Percentiles rank a stretch among this genome's conserved stretches.
Evolutionary conservation across 2,113 vertebrate species (phyloP).

Genomic region (Podarcis muralis): DNA sequence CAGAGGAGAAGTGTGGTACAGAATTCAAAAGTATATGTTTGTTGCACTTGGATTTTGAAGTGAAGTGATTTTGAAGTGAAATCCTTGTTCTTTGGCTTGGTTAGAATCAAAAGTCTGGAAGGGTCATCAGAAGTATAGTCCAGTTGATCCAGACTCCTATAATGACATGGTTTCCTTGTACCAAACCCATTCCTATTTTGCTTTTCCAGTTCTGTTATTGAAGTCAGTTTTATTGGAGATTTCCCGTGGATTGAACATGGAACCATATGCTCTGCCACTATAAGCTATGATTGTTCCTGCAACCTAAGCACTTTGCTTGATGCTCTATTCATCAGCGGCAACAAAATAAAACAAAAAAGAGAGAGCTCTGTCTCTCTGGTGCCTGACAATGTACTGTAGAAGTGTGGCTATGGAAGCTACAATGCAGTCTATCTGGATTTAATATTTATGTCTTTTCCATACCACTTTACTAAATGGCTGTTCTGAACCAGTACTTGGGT

Average conservation of each 20-base stretch:
- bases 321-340: background rate
- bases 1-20: conserved; percentile 11
- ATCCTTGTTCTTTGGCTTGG: background rate
- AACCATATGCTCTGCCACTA: background rate
- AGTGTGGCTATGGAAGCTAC: background rate
- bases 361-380: background rate
- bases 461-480: background rate
- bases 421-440: background rate
- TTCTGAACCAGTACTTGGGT: too few relatives aligned
- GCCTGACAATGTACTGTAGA: background rate
- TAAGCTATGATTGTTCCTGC: background rate
- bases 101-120: background rate
- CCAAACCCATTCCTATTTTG: background rate
- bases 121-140: background rate
- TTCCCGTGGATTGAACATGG: background rate
- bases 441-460: background rate
- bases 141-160: background rate
- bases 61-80: background rate
- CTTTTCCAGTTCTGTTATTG: background rate
- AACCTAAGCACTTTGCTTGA: background rate
- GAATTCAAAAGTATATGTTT: background rate
- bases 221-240: background rate
- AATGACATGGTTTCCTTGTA: background rate
- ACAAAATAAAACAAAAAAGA: too few relatives aligned
- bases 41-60: background rate